These are phyloP conservation scores for Pseudotriccus pelzelni DNA, from an alignment of 2,797 vertebrate genomes.

Conservation along the genomic window DNA sequence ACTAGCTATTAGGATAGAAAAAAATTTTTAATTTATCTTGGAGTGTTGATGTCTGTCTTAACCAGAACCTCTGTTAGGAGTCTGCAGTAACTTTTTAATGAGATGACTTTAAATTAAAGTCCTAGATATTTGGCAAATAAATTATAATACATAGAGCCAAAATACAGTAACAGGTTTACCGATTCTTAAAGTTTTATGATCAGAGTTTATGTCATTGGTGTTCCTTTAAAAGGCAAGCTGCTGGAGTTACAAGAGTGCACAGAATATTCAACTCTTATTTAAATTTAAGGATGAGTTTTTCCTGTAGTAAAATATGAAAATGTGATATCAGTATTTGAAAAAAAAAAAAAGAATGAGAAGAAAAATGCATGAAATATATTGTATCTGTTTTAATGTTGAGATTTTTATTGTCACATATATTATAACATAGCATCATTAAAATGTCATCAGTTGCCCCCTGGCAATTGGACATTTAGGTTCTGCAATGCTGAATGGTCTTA, in stretches of 20 bases:
- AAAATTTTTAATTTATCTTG: neutral
- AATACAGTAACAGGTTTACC: neutral
- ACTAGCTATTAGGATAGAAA: neutral
- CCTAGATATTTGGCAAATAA: neutral
- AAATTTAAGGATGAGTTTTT: neutral
- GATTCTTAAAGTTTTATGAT: neutral
- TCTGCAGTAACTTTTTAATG: neutral
- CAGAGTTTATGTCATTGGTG: neutral
- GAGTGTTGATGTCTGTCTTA: neutral
- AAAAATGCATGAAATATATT: neutral
- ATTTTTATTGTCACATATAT: neutral
- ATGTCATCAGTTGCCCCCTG: neutral
- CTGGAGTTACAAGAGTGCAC: neutral
- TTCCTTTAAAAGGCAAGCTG: neutral
- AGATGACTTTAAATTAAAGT: neutral
- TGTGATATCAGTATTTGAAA: neutral
- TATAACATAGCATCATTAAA: neutral
- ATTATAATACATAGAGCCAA: neutral
- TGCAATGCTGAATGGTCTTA: neutral
- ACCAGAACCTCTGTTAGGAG: neutral
- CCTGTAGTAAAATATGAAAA: neutral
- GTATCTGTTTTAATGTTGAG: neutral
- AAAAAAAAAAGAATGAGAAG: neutral
- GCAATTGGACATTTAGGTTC: neutral
- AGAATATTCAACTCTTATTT: neutral